Evolutionary conservation across 2,888 invertebrate species (phyloP), one percentile per base, ranked within the genome.

Genomic region (Ischnura elegans): DNA sequence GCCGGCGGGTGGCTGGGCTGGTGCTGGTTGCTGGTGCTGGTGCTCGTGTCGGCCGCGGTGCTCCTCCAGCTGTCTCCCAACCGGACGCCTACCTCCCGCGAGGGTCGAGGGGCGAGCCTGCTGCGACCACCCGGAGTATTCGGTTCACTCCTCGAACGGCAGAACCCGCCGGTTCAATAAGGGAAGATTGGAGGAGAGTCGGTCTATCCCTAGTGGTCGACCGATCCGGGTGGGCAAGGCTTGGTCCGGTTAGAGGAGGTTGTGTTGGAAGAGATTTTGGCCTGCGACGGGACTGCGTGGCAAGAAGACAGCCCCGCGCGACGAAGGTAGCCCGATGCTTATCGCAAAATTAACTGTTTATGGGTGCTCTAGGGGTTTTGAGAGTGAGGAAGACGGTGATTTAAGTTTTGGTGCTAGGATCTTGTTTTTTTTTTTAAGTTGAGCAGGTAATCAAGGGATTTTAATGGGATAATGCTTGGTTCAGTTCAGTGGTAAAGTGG

Each of bases 381-480:
- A 43, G 61, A 25, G 42, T 43, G 19, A 86, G 46, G 46, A 45
- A 46, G 86, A 86, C 55, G 61, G 51, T 55, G 90, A 90, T 90
- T 90, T 43, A 42, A 90, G 43, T 76, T 76, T 61, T 6, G 66
- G 66, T 66, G 29, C n/a, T n/a, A 29, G 36, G 29, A 8, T 36
- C 76, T 76, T 76, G 76, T 76, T 76, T 76, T 76, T 29, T 25
- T 13, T 8, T 8, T 8, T 61, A n/a, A 4, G 61, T 25, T 25
- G 61, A 61, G 61, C 61, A n/a, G 61, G 61, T 19, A 19, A n/a
- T 25, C 61, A 6, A 10, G 29, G 13, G 76, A n/a, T n/a, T 76
- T 29, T 36, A 36, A 36, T 10, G 76, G 36, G 36, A n/a, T 61
- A 25, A 25, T 61, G 76, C 29, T 29, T 76, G 36, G 76, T 29